Conservation (phyloP, 2,113 vertebrate species). For the Podocnemis expansa region DNA sequence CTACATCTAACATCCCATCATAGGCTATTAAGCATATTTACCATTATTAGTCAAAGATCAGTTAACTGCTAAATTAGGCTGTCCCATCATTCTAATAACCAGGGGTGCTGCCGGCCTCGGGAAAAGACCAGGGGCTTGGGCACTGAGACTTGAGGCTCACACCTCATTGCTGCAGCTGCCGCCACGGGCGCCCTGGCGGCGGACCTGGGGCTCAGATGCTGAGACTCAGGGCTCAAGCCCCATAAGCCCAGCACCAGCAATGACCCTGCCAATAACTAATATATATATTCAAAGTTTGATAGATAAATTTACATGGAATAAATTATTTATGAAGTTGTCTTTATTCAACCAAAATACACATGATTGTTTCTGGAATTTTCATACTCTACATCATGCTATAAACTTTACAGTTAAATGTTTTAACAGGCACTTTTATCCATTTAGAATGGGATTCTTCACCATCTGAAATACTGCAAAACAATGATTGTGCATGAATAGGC, state of each 20-base stretch:
- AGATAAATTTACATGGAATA: constrained; percentile 2
- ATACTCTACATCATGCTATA: background rate
- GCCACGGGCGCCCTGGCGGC: too few relatives aligned
- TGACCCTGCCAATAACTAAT: background rate
- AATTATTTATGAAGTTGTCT: constrained; percentile 7
- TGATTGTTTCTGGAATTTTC: background rate
- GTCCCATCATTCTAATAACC: too few relatives aligned
- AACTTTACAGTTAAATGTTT: constrained; percentile 11
- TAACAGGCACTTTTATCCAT: constrained; percentile 22
- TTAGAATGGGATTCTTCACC: background rate
- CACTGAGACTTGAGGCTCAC: too few relatives aligned
- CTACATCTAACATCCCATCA: too few relatives aligned
- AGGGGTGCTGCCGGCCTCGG: too few relatives aligned
- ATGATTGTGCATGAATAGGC: constrained; percentile 15
- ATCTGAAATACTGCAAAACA: background rate
- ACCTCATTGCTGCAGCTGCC: too few relatives aligned
- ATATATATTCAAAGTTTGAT: background rate
- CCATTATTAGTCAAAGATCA: too few relatives aligned
- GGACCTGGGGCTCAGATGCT: too few relatives aligned
- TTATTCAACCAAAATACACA: constrained; percentile 5
- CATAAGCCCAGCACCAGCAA: too few relatives aligned
- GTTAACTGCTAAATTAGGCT: constrained; percentile 6
- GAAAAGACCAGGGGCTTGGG: too few relatives aligned
- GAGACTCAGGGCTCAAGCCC: too few relatives aligned
- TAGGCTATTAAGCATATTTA: too few relatives aligned